Evolutionary conservation across 1,140 invertebrate species (phyloP).

Genomic region (Heliconius hermathena): DNA sequence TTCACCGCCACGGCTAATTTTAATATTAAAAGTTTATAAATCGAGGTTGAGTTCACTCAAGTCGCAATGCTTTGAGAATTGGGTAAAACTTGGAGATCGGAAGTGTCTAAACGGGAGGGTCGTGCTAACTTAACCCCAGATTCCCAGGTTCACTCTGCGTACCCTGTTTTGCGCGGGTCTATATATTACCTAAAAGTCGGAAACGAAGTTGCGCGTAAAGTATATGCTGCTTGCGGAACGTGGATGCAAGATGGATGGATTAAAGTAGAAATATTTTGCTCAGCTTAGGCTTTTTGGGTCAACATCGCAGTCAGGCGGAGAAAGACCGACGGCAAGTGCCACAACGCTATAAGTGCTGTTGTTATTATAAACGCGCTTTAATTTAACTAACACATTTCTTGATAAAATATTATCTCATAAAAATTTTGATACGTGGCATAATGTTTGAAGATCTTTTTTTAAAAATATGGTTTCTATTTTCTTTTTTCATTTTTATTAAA

Average conservation of each 20-base stretch:
- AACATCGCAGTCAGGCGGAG: constrained; percentile 29
- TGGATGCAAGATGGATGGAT: constrained; percentile 14
- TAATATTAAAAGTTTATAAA: no score
- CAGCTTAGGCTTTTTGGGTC: constrained; percentile 30
- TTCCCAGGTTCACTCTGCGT: no score
- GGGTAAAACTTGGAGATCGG: no score
- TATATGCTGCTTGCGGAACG: constrained; percentile 1
- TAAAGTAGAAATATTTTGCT: constrained; percentile 31
- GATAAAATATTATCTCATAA: not conserved
- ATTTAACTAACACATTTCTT: not conserved
- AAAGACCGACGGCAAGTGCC: constrained; percentile 30
- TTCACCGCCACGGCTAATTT: no score
- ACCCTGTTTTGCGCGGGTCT: not conserved
- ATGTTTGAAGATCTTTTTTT: not conserved
- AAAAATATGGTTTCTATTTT: not conserved
- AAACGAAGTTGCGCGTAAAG: not conserved
- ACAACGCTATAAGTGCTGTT: constrained; percentile 8
- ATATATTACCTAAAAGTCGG: not conserved
- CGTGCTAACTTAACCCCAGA: no score
- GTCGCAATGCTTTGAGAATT: no score
- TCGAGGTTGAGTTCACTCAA: no score
- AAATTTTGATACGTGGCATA: not conserved
- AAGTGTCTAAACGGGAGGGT: no score
- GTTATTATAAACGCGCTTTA: constrained; percentile 23
- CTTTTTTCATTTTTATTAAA: no score